Evolutionary conservation across 2,888 invertebrate genomes (phyloP).

Genomic region (Steinernema carpocapsae): DNA sequence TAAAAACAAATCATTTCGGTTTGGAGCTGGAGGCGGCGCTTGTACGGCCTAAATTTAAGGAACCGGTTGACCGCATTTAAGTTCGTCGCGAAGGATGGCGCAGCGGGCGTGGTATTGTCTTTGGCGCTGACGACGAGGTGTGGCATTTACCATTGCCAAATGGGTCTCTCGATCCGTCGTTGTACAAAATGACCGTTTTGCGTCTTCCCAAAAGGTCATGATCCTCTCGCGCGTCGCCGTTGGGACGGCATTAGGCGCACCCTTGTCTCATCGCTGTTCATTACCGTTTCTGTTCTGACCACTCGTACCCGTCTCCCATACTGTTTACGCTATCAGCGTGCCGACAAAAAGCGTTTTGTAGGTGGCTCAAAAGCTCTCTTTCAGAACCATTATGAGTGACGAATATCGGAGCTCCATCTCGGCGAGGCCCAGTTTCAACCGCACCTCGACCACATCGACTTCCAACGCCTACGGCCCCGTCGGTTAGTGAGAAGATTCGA

Average conservation of each 20-base stretch:
- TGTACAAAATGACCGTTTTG: background rate
- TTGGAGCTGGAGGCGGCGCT: conserved; percentile 13
- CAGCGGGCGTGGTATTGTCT: conserved; percentile 23
- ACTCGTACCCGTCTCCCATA: conserved; percentile 6
- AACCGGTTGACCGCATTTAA: conserved; percentile 35
- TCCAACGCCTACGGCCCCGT: conserved; percentile 28
- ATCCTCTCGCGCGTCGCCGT: background rate
- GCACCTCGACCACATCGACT: conserved; percentile 39
- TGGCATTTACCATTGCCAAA: background rate
- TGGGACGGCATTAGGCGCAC: conserved; percentile 7
- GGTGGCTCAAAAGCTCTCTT: background rate
- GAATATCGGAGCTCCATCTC: conserved; percentile 56
- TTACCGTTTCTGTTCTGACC: conserved; percentile 28
- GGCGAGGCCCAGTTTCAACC: conserved; percentile 54
- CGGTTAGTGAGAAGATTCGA: background rate
- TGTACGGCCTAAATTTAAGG: conserved; percentile 2
- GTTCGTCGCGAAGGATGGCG: background rate
- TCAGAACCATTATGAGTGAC: conserved; percentile 14
- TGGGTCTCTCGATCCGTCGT: background rate
- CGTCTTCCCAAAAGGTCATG: background rate
- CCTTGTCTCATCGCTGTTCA: background rate
- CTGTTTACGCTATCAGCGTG: background rate
- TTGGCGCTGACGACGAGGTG: background rate
- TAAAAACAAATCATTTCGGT: conserved; percentile 35
- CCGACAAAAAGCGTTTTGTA: no score